phyloP scores from a whole-genome alignment of 2,797 vertebrate species.

The Tympanoctomys barrerae region DNA sequence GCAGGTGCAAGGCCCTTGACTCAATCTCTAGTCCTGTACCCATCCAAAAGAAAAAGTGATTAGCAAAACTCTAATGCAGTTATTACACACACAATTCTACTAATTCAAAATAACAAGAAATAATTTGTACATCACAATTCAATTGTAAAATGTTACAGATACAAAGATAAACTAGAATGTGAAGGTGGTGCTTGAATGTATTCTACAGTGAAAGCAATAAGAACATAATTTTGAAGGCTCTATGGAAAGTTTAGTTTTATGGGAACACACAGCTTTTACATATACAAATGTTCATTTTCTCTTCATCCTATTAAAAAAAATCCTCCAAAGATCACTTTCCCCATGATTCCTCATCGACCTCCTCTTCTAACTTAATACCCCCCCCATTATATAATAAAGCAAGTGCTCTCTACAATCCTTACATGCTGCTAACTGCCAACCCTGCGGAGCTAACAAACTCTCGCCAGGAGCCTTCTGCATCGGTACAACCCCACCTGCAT shows the following conservation, averaged over 20 bases:
- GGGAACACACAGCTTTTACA: background rate
- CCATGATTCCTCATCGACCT: background rate
- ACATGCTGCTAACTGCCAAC: background rate
- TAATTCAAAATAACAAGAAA: conserved; percentile 3
- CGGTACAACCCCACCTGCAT: background rate
- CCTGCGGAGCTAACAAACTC: background rate
- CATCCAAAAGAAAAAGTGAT: background rate
- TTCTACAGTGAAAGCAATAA: background rate
- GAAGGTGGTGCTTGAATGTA: background rate
- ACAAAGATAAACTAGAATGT: background rate
- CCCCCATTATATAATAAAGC: background rate
- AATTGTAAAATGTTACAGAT: background rate
- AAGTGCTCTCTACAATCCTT: background rate
- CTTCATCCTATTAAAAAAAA: background rate
- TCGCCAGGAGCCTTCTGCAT: background rate
- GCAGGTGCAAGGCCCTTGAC: background rate
- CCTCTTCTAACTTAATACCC: background rate
- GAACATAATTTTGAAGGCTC: background rate
- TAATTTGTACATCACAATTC: background rate
- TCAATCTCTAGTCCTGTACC: background rate
- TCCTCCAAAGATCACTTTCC: background rate
- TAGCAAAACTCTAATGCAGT: background rate
- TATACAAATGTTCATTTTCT: background rate
- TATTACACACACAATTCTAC: background rate
- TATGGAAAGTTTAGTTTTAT: background rate